A percentile compares a stretch with the other conserved stretches of the same genome.
Evolutionary conservation across 2,113 vertebrate genomes (phyloP).

Genomic region (Geococcyx californianus): DNA sequence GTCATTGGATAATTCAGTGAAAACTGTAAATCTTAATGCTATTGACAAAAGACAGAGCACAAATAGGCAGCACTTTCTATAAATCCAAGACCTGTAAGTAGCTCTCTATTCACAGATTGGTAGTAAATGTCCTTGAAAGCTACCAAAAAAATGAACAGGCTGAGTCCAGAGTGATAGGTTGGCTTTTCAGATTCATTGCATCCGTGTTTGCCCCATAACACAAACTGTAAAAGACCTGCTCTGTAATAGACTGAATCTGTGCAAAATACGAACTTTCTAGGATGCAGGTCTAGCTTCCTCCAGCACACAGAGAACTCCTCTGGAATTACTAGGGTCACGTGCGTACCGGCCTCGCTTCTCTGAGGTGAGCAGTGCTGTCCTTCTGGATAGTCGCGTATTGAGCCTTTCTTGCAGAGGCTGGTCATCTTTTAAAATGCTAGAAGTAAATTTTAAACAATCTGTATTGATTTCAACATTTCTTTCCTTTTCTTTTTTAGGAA

Average conservation of each 20-base stretch:
- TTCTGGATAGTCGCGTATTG: not conserved
- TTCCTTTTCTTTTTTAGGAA: not conserved
- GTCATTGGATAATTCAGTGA: conserved; percentile 74
- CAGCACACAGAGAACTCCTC: not conserved
- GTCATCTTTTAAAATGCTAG: not conserved
- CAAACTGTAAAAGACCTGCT: not conserved
- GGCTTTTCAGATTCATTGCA: not conserved
- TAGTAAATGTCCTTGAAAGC: conserved; percentile 56
- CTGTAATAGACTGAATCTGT: not conserved
- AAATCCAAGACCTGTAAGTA: conserved; percentile 62
- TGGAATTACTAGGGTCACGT: not conserved
- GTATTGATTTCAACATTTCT: not conserved
- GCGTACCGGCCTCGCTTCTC: not conserved
- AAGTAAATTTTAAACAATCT: not conserved
- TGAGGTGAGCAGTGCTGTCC: not conserved
- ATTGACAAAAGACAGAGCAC: conserved; percentile 70
- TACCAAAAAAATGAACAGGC: not conserved
- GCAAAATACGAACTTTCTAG: not conserved
- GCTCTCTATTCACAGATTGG: conserved; percentile 57
- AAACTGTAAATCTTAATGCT: conserved; percentile 69
- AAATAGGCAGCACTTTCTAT: conserved; percentile 58
- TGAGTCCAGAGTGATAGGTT: not conserved
- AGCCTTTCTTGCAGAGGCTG: not conserved
- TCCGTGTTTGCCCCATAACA: not conserved
- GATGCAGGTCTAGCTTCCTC: not conserved